Conservation (phyloP, 53 echinoderm and acorn worm genomes). For the Pentamera pediparva region DNA sequence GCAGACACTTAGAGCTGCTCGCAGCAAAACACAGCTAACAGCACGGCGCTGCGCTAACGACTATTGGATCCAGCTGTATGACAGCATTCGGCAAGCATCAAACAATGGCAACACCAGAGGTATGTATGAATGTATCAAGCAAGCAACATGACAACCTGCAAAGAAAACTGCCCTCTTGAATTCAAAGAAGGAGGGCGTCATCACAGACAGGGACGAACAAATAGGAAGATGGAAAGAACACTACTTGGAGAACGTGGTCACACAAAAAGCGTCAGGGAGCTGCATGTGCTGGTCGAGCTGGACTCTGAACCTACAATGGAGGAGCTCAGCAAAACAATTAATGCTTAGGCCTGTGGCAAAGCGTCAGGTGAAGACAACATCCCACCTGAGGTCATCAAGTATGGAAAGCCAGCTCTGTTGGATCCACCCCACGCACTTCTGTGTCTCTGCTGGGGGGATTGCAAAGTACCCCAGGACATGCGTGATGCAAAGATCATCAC, state of each 20-base stretch:
- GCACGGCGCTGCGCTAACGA: neutral
- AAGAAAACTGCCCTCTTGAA: constrained; percentile 35
- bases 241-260: constrained; percentile 6
- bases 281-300: too few relatives aligned
- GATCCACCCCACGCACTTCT: too few relatives aligned
- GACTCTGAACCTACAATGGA: too few relatives aligned
- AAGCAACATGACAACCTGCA: neutral
- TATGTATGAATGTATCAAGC: constrained; percentile 42
- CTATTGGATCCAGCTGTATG: constrained; percentile 29
- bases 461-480: too few relatives aligned
- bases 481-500: too few relatives aligned
- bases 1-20: neutral
- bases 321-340: too few relatives aligned
- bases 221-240: constrained; percentile 28
- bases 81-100: constrained; percentile 5
- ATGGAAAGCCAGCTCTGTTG: too few relatives aligned
- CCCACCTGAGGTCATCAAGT: too few relatives aligned
- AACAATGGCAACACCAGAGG: constrained; percentile 18
- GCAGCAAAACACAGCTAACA: neutral
- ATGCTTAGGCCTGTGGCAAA: too few relatives aligned
- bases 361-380: too few relatives aligned
- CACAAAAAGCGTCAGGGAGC: constrained; percentile 11
- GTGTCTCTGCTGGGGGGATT: too few relatives aligned
- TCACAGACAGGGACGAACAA: constrained; percentile 21
- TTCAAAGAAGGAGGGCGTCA: constrained; percentile 1